Percentiles rank a stretch among this genome's conserved stretches.
Conservation (phyloP, 35 echinoderm and acorn worm genomes). For the Ophiothrix spiculata region DNA sequence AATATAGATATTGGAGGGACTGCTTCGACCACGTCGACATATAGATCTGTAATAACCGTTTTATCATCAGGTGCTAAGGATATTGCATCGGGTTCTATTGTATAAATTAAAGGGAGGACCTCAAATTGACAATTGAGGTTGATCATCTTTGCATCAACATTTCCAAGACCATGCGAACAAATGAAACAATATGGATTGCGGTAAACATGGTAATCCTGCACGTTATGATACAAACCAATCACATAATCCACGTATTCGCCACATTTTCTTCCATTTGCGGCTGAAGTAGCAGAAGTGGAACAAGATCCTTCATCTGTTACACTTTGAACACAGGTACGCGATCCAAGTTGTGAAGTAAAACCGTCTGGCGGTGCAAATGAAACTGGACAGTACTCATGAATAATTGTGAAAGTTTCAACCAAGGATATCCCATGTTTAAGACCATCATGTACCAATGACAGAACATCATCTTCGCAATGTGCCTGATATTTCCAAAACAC, state of each 20-base stretch:
- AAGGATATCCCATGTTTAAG: not conserved
- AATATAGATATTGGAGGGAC: conserved; percentile 13
- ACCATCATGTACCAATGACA: not conserved
- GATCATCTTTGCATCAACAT: not conserved
- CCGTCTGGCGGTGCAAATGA: not conserved
- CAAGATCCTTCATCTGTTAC: not conserved
- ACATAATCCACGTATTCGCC: not conserved
- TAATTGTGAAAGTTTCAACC: not conserved
- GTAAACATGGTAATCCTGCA: not conserved
- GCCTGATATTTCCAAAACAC: not conserved
- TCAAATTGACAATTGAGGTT: not conserved
- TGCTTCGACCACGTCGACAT: not conserved
- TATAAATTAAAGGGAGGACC: not conserved
- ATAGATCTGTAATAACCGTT: not conserved
- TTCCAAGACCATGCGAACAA: not conserved
- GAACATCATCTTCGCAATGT: not conserved
- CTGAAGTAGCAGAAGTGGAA: not conserved
- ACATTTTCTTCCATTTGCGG: not conserved
- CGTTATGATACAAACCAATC: not conserved
- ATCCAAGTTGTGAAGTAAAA: not conserved
- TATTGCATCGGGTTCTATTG: not conserved
- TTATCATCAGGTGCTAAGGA: not conserved
- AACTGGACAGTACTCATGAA: not conserved
- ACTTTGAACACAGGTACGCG: not conserved
- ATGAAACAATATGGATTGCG: not conserved